Conservation (phyloP, 2,888 invertebrate species). For the Ochropleura plecta region DNA sequence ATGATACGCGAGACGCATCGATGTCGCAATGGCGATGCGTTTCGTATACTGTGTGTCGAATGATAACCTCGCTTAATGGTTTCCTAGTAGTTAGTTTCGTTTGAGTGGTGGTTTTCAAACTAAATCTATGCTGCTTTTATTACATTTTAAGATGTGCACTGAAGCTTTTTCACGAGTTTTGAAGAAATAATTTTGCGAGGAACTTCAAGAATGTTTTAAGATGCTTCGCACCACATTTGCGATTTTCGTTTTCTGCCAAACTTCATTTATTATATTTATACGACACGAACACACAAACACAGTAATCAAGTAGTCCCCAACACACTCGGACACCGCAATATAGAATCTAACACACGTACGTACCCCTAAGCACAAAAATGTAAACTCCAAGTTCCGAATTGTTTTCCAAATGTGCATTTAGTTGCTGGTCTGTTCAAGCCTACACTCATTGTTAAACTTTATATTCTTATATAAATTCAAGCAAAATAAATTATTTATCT, state of each 20-base stretch:
- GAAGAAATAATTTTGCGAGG: constrained; percentile 70
- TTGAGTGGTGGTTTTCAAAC: constrained; percentile 87
- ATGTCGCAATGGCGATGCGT: constrained; percentile 60
- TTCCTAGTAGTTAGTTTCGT: constrained; percentile 87
- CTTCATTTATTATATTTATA: constrained; percentile 61
- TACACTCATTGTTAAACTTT: constrained; percentile 68
- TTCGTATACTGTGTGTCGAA: constrained; percentile 78
- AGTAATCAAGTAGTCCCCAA: constrained; percentile 49
- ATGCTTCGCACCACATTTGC: constrained; percentile 72
- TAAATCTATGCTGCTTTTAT: constrained; percentile 86
- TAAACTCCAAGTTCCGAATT: constrained; percentile 60
- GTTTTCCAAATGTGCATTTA: constrained; percentile 72
- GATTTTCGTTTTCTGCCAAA: constrained; percentile 63
- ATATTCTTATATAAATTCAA: constrained; percentile 7
- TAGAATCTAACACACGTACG: constrained; percentile 40
- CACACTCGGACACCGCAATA: constrained; percentile 25
- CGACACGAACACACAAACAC: constrained; percentile 57
- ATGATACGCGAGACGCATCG: constrained; percentile 80
- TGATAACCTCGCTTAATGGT: constrained; percentile 87
- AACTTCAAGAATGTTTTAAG: constrained; percentile 61
- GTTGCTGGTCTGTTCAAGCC: constrained; percentile 82
- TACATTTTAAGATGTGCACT: constrained; percentile 79
- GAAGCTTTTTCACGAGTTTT: constrained; percentile 76
- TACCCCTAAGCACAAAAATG: constrained; percentile 48
- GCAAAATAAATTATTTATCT: neutral